Percentiles rank a stretch among this genome's conserved stretches.
phyloP scores from a whole-genome alignment of 2,888 invertebrate genomes.

The Cheiracanthium punctorium region DNA sequence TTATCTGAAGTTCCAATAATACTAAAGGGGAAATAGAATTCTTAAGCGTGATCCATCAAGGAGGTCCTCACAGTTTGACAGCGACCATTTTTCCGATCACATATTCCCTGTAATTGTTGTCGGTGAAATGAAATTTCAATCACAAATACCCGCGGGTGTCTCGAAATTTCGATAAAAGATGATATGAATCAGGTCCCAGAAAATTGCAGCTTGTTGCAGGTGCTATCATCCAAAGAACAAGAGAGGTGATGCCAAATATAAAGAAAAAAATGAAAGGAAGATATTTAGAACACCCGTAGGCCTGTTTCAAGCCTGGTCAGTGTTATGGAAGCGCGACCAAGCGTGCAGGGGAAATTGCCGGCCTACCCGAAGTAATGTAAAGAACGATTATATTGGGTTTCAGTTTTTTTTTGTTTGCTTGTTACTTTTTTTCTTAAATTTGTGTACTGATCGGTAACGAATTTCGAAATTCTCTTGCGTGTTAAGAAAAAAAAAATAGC shows the following conservation, averaged over 20 bases:
- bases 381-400: neutral
- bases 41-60: neutral
- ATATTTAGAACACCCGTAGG: conserved; percentile 19
- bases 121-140: conserved; percentile 25
- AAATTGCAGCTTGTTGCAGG: conserved; percentile 20
- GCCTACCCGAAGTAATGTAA: neutral
- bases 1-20: no score
- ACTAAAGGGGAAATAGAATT: no score
- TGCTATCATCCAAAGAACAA: conserved; percentile 18
- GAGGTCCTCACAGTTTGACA: neutral
- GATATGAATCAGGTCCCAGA: conserved; percentile 28
- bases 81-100: conserved; percentile 2
- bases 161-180: conserved; percentile 4
- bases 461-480: no score
- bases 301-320: conserved; percentile 27
- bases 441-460: neutral
- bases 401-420: neutral
- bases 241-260: neutral
- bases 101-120: conserved; percentile 20
- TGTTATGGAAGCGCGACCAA: conserved; percentile 37
- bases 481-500: no score
- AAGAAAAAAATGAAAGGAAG: conserved; percentile 13
- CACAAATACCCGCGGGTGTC: neutral
- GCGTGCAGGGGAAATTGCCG: conserved; percentile 24
- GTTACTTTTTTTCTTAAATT: neutral